A percentile compares a stretch with the other conserved stretches of the same genome.
phyloP scores from a whole-genome alignment of 2,797 vertebrate genomes.

The Siniperca undulata region DNA sequence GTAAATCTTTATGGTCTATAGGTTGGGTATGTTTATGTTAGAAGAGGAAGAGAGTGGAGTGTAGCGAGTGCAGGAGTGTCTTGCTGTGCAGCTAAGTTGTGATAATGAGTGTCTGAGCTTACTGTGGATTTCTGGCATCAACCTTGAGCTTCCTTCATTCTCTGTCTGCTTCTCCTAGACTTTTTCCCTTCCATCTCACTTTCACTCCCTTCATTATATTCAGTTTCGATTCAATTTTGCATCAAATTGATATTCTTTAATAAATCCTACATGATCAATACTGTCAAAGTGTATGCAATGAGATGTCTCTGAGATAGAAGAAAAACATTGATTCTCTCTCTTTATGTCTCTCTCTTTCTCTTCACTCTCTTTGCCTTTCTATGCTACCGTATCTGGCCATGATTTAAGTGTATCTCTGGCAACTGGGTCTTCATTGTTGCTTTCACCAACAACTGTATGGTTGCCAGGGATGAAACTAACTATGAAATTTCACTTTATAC shows the following conservation, averaged over 20 bases:
- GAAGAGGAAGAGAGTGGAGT: neutral
- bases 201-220: slow-evolving; percentile 15
- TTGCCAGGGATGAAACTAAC: slow-evolving; percentile 16
- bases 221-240: neutral
- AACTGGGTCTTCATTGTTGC: slow-evolving; percentile 33
- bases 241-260: slow-evolving; percentile 41
- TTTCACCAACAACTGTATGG: slow-evolving; percentile 7
- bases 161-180: slow-evolving; percentile 8
- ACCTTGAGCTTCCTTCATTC: slow-evolving; percentile 33
- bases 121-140: slow-evolving; percentile 15
- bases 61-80: neutral
- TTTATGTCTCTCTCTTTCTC: neutral
- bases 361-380: slow-evolving; percentile 13
- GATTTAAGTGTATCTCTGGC: slow-evolving; percentile 45
- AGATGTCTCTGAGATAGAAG: slow-evolving; percentile 15
- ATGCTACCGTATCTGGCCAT: neutral
- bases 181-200: neutral
- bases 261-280: slow-evolving; percentile 24
- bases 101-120: slow-evolving; percentile 11
- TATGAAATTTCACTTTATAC: neutral
- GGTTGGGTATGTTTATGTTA: neutral
- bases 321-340: neutral
- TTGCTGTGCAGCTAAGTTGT: slow-evolving; percentile 15
- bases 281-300: slow-evolving; percentile 8
- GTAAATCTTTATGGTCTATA: neutral